Conservation (phyloP, 2,113 vertebrate genomes). For the Elephas maximus region DNA sequence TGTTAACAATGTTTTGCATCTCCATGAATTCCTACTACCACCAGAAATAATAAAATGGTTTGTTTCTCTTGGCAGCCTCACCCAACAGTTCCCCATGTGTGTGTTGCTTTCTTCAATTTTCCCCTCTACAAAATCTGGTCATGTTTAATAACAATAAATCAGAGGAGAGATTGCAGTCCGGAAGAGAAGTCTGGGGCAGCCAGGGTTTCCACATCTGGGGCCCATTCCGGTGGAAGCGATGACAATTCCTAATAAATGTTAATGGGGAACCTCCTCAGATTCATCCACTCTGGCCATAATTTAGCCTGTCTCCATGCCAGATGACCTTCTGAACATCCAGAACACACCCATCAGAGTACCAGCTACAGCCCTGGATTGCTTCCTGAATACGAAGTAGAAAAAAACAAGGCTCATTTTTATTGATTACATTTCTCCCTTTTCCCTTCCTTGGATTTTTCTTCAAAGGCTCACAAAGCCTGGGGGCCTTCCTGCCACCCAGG, state of each 20-base stretch:
- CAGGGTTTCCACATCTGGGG: constrained; percentile 89
- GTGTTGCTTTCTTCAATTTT: constrained; percentile 85
- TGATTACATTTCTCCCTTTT: constrained; percentile 67
- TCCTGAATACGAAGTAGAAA: constrained; percentile 81
- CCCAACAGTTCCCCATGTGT: constrained; percentile 83
- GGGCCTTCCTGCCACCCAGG: constrained; percentile 47
- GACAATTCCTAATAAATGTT: constrained; percentile 91
- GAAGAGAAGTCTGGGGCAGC: constrained; percentile 82
- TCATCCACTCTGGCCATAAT: constrained; percentile 82
- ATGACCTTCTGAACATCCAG: constrained; percentile 86
- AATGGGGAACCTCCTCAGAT: constrained; percentile 88
- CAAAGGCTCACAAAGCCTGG: constrained; percentile 60
- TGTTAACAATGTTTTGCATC: constrained; percentile 65
- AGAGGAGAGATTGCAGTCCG: constrained; percentile 82
- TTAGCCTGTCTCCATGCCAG: constrained; percentile 88
- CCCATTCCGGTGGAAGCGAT: constrained; percentile 88
- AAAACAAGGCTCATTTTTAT: constrained; percentile 75
- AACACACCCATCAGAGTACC: constrained; percentile 80
- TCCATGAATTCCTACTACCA: constrained; percentile 48
- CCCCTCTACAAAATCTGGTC: constrained; percentile 87
- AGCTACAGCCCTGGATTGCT: constrained; percentile 82
- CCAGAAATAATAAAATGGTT: constrained; percentile 79
- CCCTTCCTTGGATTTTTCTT: constrained; percentile 38
- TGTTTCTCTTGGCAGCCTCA: constrained; percentile 81
- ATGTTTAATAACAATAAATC: constrained; percentile 90